Evolutionary conservation across 2,888 invertebrate species (phyloP), one percentile per base, ranked within the genome.

Genomic region (Polymixis lichenea): DNA sequence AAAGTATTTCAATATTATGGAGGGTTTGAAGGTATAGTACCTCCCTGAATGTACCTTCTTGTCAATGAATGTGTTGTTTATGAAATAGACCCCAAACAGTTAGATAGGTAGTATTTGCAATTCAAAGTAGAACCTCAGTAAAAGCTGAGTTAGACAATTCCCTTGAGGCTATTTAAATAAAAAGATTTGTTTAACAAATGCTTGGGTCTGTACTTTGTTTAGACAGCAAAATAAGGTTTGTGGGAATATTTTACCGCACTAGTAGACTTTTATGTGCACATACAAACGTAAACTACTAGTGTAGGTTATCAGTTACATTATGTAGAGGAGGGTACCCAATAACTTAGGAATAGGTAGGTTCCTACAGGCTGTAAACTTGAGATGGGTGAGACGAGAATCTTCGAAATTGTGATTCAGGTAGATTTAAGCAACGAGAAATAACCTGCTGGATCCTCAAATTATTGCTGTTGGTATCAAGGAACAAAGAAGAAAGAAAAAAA

Each of bases 41-140:
- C 19, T 69, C 53, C 51, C 19, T 67, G 58, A 75, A 74, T 67
- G 66, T 80, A 65, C 65, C 11, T 53, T 66, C 28, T 80, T 66
- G 28, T 86, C 86, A 85, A 83, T 86, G 86, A 83, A 86, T 61
- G 60, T 75, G 22, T 74, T 77, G 58, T 79, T 77, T 80, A 74
- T 82, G 25, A 68, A 74, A 74, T 38, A 70, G 38, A 38, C 56
- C 22, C 51, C 15, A 84, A 69, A 75, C 15, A 55, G 72, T 65
- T 49, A 17, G 7, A 43, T 22, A 38, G 28, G 49, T 62, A 68
- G n/a, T 69, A 69, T 80, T 75, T 65, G 67, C n/a, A 72, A 80
- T 51, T 84, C 67, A 68, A 65, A 53, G 55, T 28, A 49, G 61
- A 73, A 64, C 32, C 49, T 25, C 28, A 25, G 53, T 60, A 32